A percentile compares a stretch with the other conserved stretches of the same genome.
These are phyloP conservation scores for Amblyjoppa fuscipennis DNA, from an alignment of 2,888 invertebrate genomes.

Conservation along the genomic window DNA sequence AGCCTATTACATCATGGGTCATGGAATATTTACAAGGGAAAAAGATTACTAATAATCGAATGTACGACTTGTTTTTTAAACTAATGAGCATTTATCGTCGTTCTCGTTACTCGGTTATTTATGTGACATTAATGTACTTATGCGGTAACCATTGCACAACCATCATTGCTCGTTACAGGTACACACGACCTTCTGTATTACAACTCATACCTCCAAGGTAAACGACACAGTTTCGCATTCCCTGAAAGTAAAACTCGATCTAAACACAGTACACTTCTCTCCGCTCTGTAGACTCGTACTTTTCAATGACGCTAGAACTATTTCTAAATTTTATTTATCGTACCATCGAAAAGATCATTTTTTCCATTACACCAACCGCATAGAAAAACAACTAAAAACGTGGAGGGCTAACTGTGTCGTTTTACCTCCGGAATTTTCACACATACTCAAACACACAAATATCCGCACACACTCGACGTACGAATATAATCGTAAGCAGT, in stretches of 20 bases:
- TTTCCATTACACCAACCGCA: not conserved
- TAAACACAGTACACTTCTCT: not conserved
- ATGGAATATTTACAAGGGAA: conserved; percentile 44
- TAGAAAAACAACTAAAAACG: not conserved
- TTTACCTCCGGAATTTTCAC: not conserved
- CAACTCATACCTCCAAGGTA: conserved; percentile 13
- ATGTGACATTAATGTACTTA: conserved; percentile 50
- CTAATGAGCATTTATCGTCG: conserved; percentile 65
- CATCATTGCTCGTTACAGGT: conserved; percentile 52
- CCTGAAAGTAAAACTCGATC: not conserved
- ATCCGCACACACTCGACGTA: not conserved
- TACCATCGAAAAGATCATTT: not conserved
- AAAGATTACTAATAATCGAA: conserved; percentile 3
- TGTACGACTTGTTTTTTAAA: conserved; percentile 33
- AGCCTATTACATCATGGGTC: conserved; percentile 26
- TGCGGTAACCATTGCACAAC: conserved; percentile 39
- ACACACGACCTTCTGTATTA: conserved; percentile 39
- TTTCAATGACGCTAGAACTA: not conserved
- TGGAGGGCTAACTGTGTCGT: not conserved
- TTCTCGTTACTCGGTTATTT: conserved; percentile 20
- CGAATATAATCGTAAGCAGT: not conserved
- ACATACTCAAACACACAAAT: not conserved
- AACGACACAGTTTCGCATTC: conserved; percentile 36
- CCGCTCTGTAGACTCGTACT: not conserved
- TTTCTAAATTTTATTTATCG: not conserved